A percentile compares a stretch with the other conserved stretches of the same genome.
Conservation (phyloP, 1,140 invertebrate genomes). For the Ditylenchus dipsaci region DNA sequence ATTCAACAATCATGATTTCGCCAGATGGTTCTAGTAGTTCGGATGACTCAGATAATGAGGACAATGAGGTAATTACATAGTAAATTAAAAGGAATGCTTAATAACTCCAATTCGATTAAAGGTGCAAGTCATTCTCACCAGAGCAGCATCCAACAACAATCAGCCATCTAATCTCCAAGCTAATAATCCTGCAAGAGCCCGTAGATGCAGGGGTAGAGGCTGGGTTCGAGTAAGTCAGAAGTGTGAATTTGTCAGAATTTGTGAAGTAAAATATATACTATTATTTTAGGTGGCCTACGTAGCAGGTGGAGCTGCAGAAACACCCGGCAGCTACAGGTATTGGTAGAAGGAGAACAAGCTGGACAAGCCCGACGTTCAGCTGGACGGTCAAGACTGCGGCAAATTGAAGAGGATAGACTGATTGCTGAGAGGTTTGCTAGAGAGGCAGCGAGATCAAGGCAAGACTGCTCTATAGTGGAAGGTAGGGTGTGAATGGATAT, state of each 20-base stretch:
- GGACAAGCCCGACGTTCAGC: neutral
- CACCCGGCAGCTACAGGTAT: neutral
- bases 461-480: neutral
- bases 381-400: neutral
- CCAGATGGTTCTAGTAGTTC: no score
- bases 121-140: no score
- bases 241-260: neutral
- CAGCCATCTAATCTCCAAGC: no score
- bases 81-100: no score
- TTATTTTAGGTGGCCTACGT: neutral
- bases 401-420: neutral
- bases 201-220: no score
- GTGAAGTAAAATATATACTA: neutral
- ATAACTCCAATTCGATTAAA: no score
- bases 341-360: neutral
- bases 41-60: no score
- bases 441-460: neutral
- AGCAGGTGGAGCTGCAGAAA: neutral
- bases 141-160: no score
- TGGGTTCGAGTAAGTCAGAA: neutral
- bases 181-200: no score
- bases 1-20: no score
- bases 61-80: no score
- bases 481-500: neutral
- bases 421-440: neutral